Percentiles rank a stretch among this genome's conserved stretches.
Conservation (phyloP, 2,797 vertebrate genomes). For the Holocentrus rufus region DNA sequence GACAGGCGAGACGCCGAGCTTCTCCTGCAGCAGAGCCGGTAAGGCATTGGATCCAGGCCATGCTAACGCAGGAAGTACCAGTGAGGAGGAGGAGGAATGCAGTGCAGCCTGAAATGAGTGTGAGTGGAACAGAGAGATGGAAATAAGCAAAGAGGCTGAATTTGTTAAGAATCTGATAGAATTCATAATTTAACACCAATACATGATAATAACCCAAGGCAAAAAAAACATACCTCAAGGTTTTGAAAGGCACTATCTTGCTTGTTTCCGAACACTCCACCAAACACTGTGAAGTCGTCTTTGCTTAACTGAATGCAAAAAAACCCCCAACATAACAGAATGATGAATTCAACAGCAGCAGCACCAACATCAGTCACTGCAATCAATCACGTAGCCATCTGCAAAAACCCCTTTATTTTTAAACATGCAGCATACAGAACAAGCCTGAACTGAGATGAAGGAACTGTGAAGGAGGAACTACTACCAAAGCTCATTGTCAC, state of each 20-base stretch:
- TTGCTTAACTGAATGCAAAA: constrained; percentile 83
- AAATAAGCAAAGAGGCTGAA: too few relatives aligned
- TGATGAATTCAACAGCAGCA: neutral
- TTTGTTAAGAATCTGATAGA: neutral
- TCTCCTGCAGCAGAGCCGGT: constrained; percentile 82
- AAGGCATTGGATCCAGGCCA: constrained; percentile 82
- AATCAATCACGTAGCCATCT: neutral
- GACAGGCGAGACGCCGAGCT: constrained; percentile 82
- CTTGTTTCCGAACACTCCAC: constrained; percentile 90
- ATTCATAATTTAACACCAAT: neutral
- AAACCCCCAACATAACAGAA: constrained; percentile 6
- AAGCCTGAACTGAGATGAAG: constrained; percentile 1
- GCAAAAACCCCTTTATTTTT: too few relatives aligned
- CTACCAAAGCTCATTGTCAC: constrained; percentile 68
- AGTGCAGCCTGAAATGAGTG: constrained; percentile 79
- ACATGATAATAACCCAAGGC: neutral
- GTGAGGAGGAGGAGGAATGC: constrained; percentile 79
- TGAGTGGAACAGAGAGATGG: neutral
- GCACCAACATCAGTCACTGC: neutral
- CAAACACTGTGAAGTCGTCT: constrained; percentile 90
- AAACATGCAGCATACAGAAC: neutral
- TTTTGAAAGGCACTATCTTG: constrained; percentile 86
- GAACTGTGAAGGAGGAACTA: constrained; percentile 75
- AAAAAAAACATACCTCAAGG: constrained; percentile 82
- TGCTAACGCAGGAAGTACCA: constrained; percentile 85